Evolutionary conservation across 1,140 invertebrate species (phyloP).

Genomic region (Drosophila ananassae): DNA sequence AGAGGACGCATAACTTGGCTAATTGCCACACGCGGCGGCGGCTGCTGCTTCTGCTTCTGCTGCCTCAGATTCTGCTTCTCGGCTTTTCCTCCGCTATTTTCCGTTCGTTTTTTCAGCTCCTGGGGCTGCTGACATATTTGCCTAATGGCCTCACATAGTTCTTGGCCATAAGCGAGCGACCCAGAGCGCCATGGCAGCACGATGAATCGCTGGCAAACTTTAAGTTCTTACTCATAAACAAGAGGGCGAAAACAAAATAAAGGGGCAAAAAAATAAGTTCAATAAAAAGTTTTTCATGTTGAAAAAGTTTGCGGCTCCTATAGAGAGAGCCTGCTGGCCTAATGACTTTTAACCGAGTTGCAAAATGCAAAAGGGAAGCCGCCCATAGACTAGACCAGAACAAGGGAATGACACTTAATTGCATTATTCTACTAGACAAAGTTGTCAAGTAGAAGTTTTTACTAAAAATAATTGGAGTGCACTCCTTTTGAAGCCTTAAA

Average conservation of each 20-base stretch:
- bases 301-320: constrained; percentile 61
- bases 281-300: constrained; percentile 68
- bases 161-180: constrained; percentile 37
- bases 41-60: constrained; percentile 12
- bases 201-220: constrained; percentile 54
- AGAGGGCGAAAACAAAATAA: constrained; percentile 20
- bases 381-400: constrained; percentile 14
- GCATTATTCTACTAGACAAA: constrained; percentile 57
- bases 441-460: constrained; percentile 53
- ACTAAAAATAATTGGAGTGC: constrained; percentile 55
- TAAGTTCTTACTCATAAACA: constrained; percentile 64
- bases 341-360: constrained; percentile 78
- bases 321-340: constrained; percentile 52
- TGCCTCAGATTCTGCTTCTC: constrained; percentile 28
- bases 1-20: constrained; percentile 75
- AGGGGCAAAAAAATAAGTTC: constrained; percentile 53
- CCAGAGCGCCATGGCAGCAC: constrained; percentile 15
- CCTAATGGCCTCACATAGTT: constrained; percentile 77
- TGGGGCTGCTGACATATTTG: constrained; percentile 73
- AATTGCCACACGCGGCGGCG: constrained; percentile 73
- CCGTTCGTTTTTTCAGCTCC: neutral
- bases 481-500: constrained; percentile 18
- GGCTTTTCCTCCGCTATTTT: constrained; percentile 15
- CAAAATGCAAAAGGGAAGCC: constrained; percentile 49
- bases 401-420: constrained; percentile 51